These are phyloP conservation scores for Macropus fuliginosus DNA, from an alignment of 2,797 vertebrate genomes.

Conservation along the genomic window DNA sequence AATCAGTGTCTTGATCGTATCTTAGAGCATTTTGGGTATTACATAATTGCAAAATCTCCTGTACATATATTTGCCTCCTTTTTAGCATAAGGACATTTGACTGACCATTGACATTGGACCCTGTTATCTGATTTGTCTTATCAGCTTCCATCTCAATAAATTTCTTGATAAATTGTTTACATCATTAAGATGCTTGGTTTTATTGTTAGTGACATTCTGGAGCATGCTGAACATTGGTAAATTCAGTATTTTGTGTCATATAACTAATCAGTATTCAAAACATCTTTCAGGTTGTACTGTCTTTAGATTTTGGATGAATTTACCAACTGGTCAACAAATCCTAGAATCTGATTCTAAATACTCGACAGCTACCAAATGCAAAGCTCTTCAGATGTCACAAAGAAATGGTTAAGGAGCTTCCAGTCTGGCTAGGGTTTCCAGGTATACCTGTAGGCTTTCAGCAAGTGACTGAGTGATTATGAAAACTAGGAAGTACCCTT, in stretches of 20 bases:
- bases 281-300: background rate
- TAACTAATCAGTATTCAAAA: background rate
- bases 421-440: background rate
- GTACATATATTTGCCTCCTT: background rate
- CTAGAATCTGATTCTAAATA: background rate
- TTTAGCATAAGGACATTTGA: background rate
- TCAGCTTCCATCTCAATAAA: background rate
- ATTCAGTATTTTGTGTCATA: background rate
- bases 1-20: background rate
- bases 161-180: background rate
- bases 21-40: background rate
- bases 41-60: background rate
- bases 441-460: background rate
- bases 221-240: background rate
- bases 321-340: background rate
- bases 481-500: background rate
- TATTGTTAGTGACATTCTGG: background rate
- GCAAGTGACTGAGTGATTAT: background rate
- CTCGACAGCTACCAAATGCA: background rate
- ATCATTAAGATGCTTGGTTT: background rate
- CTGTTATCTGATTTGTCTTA: background rate
- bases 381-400: background rate
- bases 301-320: background rate
- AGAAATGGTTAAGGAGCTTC: background rate
- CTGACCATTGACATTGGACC: background rate